Base-by-base conservation (phyloP, 2,888 invertebrate genomes). In the Pilophorus perplexus region DNA sequence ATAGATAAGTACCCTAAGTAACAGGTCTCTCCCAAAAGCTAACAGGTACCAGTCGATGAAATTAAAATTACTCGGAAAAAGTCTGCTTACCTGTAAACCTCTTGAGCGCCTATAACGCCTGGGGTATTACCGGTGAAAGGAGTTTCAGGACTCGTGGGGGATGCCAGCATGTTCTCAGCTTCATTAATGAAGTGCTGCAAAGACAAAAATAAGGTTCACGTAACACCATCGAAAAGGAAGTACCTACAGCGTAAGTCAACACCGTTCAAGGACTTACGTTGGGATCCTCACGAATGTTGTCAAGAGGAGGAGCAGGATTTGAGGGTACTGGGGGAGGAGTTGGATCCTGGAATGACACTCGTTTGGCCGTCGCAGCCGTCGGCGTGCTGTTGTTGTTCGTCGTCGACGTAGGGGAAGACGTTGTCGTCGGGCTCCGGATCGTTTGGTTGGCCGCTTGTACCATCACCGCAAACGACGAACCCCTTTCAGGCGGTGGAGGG, bases 91-190 rank as follows among this genome's bases (percentile, higher is more conserved):
- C 87, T 85, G 80, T 98, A 98, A 64, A 98, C 92, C 81, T 98
- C 98, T 81, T 98, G 97, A 68, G 96, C 91, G 72, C 99, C 98
- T 76, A 98, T 95, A 64, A 98, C 97, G 71, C 94, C 94, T 22
- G 95, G 96, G 67, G 95, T 95, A 74, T 87, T 88, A 72, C 82
- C 81, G 70, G 78, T 75, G 73, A 77, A 80, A 62, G 83, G 80
- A 59, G 83, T 80, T 71, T 83, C 83, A 3, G 90, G 88, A 48
- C 88, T 86, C 71, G 84, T 83, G 65, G 89, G 88, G 74, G 87
- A 86, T 74, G 89, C 85, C 75, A 92, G 79, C 82, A 91, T 82
- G 72, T 81, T 85, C 78, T 90, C 88, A 71, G 90, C 89, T 77
- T 92, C 90, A 72, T 86, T 82, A 74, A 88, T 85, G 77, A 89